Percentiles rank a stretch among this genome's conserved stretches.
phyloP scores from a whole-genome alignment of 2,797 vertebrate genomes.

The Zalophus californianus region DNA sequence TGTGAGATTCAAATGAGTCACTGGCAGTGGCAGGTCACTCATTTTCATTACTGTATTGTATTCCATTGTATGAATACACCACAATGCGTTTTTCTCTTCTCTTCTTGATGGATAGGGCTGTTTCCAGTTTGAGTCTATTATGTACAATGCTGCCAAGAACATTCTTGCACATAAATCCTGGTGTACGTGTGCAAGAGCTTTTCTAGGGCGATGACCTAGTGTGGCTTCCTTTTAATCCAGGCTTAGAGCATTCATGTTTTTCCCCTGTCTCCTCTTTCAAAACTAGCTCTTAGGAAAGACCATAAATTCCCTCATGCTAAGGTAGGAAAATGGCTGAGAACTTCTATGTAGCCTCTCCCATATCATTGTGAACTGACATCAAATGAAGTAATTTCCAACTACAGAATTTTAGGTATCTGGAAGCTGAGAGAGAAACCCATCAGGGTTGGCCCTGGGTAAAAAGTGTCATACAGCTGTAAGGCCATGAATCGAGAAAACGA shows the following conservation, averaged over 20 bases:
- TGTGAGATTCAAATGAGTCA: neutral
- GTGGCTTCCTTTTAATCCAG: slow-evolving; percentile 41
- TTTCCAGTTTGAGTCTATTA: slow-evolving; percentile 46
- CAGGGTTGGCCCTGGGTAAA: neutral
- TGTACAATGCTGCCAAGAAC: slow-evolving; percentile 58
- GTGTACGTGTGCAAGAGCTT: slow-evolving; percentile 46
- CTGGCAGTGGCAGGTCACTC: neutral
- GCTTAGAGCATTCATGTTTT: neutral
- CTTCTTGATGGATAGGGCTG: neutral
- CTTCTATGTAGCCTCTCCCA: neutral
- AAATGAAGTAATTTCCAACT: slow-evolving; percentile 37
- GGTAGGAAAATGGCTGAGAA: slow-evolving; percentile 17
- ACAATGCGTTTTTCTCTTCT: neutral
- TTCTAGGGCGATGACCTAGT: slow-evolving; percentile 27
- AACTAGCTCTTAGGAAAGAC: slow-evolving; percentile 54
- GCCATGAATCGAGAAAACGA: neutral
- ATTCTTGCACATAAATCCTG: slow-evolving; percentile 21
- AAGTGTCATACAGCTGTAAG: neutral
- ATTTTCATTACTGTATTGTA: neutral
- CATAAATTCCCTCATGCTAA: slow-evolving; percentile 45
- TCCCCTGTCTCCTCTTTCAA: slow-evolving; percentile 60
- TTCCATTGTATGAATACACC: neutral
- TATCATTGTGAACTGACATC: neutral
- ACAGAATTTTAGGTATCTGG: neutral
- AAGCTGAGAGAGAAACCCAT: neutral